Conservation (phyloP, 2,113 vertebrate genomes). For the Psittacula cyanocephala region DNA sequence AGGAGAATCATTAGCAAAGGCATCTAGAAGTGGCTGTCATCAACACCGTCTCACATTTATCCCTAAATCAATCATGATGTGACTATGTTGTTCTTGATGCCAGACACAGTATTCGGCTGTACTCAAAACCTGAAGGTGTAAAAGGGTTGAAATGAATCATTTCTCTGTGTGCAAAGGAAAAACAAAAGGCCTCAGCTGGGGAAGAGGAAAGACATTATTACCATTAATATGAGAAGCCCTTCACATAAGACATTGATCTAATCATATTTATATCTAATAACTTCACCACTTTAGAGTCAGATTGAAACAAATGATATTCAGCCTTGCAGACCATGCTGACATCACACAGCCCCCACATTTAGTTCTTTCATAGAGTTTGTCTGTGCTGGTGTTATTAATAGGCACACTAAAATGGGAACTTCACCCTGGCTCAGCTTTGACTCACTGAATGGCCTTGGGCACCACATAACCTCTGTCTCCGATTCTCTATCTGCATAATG, state of each 20-base stretch:
- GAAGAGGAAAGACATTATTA: not conserved
- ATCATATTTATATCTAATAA: not conserved
- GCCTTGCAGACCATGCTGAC: not conserved
- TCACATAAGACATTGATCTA: not conserved
- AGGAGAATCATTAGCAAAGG: not conserved
- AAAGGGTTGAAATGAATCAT: not conserved
- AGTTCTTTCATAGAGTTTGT: constrained; percentile 28
- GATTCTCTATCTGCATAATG: constrained; percentile 28
- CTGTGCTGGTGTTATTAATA: constrained; percentile 44
- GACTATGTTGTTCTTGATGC: not conserved
- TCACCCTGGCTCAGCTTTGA: constrained; percentile 39
- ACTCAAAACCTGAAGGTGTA: not conserved
- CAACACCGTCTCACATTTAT: not conserved
- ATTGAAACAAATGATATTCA: not conserved
- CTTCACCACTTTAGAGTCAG: not conserved
- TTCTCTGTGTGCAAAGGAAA: not conserved
- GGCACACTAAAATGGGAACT: constrained; percentile 44
- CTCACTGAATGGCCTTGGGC: constrained; percentile 56
- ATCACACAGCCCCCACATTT: not conserved
- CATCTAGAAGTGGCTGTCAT: not conserved
- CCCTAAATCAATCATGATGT: not conserved
- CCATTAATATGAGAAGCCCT: not conserved
- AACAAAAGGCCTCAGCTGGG: not conserved
- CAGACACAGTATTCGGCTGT: not conserved
- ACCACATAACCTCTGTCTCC: constrained; percentile 58